Evolutionary conservation across 1,140 invertebrate species (phyloP).

Genomic region (Apis mellifera): Amel_HAv3.1 CM009942.2:9900001-9900500

Average conservation of each 20-base stretch:
- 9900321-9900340: background rate
- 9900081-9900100: slow-evolving; percentile 54
- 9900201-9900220: no score
- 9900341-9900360: background rate
- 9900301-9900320: slow-evolving; percentile 35
- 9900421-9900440: no score
- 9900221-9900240: background rate
- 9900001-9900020: slow-evolving; percentile 57
- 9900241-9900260: background rate
- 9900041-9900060: slow-evolving; percentile 41
- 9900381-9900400: slow-evolving; percentile 76
- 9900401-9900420: slow-evolving; percentile 52
- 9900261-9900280: background rate
- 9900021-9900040: slow-evolving; percentile 42
- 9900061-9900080: slow-evolving; percentile 27
- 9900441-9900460: no score
- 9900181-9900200: no score
- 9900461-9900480: no score
- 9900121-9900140: no score
- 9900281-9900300: slow-evolving; percentile 1
- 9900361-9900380: slow-evolving; percentile 76
- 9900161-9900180: no score
- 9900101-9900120: background rate
- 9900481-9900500: background rate
- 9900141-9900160: no score